Percentiles rank a stretch among this genome's conserved stretches.
These are phyloP conservation scores for Netelia melanura DNA, from an alignment of 2,888 invertebrate species.

Conservation along the genomic window DNA sequence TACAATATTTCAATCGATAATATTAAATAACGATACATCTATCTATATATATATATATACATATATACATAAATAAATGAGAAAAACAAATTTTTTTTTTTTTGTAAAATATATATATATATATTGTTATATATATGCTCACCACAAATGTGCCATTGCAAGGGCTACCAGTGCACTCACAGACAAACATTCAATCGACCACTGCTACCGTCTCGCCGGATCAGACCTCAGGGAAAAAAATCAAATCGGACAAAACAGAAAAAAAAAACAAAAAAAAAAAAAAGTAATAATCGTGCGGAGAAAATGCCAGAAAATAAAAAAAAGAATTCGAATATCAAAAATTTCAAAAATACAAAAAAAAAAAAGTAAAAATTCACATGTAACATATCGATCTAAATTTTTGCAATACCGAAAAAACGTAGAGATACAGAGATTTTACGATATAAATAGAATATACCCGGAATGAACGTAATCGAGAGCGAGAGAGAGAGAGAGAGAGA, in stretches of 20 bases:
- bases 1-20: conserved; percentile 19
- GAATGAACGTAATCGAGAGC: conserved; percentile 52
- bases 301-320: conserved; percentile 57
- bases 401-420: conserved; percentile 44
- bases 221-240: conserved; percentile 62
- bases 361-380: conserved; percentile 64
- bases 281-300: conserved; percentile 51
- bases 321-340: conserved; percentile 25
- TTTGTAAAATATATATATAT: conserved; percentile 40
- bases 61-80: conserved; percentile 27
- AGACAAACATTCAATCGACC: conserved; percentile 85
- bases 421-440: conserved; percentile 47
- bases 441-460: conserved; percentile 32
- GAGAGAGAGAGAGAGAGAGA: conserved; percentile 42
- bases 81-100: background rate
- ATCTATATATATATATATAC: conserved; percentile 53
- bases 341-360: background rate
- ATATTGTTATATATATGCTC: conserved; percentile 73
- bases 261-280: background rate
- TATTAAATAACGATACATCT: conserved; percentile 41
- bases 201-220: conserved; percentile 76
- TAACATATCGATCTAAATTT: conserved; percentile 55
- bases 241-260: conserved; percentile 54
- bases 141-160: conserved; percentile 80
- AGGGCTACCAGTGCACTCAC: conserved; percentile 84